Conservation (phyloP, 2,888 invertebrate genomes). For the Monoplex corrugatus region DNA sequence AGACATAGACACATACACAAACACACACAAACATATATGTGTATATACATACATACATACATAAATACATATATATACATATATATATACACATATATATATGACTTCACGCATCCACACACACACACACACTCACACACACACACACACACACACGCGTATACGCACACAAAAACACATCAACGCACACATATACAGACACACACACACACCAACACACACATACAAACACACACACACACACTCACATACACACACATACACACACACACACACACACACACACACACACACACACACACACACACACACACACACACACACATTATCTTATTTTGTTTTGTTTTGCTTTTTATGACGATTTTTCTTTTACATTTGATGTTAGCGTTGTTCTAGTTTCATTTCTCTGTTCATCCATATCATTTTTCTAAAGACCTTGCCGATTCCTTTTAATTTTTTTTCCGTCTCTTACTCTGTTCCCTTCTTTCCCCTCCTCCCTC, state of each 20-base stretch:
- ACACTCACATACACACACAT: slow-evolving; percentile 12
- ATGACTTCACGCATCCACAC: background rate
- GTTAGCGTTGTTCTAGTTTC: no score
- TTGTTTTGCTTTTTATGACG: no score
- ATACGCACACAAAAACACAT: background rate
- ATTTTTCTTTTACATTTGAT: no score
- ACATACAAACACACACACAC: background rate
- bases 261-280: slow-evolving; percentile 22
- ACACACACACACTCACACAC: slow-evolving; percentile 1
- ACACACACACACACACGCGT: background rate
- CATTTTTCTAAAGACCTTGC: no score
- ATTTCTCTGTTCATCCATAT: no score
- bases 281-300: no score
- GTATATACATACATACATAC: background rate
- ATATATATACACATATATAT: background rate
- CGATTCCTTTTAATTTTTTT: no score
- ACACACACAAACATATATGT: background rate
- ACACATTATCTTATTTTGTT: no score
- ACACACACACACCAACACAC: background rate
- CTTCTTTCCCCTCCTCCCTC: no score
- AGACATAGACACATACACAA: background rate
- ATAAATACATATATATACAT: background rate
- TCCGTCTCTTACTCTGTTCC: no score
- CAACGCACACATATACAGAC: background rate
- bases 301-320: no score